These are phyloP conservation scores for Enteromius argenteus DNA, from an alignment of 2,797 vertebrate genomes.

Conservation along the genomic window DNA sequence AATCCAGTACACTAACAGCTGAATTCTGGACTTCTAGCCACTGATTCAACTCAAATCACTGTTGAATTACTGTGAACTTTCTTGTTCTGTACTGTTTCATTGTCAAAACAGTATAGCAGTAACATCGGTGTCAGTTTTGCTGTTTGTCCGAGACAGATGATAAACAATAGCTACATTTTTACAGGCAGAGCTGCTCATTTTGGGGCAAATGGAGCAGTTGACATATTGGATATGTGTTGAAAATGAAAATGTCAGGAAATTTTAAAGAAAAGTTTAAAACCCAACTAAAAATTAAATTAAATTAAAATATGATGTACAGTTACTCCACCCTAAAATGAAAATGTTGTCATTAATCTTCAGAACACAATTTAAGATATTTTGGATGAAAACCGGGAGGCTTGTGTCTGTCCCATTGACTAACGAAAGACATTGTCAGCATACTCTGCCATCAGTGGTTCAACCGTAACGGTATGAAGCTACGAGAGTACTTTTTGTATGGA, in stretches of 20 bases:
- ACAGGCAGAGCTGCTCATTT: not conserved
- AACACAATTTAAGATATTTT: no score
- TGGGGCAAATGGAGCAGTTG: not conserved
- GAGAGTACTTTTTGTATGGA: no score
- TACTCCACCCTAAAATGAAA: no score
- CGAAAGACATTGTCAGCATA: no score
- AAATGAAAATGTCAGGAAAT: not conserved
- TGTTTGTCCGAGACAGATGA: constrained; percentile 48
- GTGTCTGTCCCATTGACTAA: no score
- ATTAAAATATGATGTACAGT: no score
- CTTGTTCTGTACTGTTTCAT: constrained; percentile 33
- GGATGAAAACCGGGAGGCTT: no score
- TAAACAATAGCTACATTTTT: not conserved
- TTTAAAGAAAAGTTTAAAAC: not conserved
- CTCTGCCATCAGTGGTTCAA: no score
- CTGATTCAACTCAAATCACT: constrained; percentile 44
- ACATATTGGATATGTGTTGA: not conserved
- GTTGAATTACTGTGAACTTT: constrained; percentile 44
- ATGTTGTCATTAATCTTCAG: no score
- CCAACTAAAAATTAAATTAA: not conserved
- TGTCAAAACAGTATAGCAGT: constrained; percentile 1
- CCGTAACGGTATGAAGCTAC: no score
- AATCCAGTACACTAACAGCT: constrained; percentile 35
- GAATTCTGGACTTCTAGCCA: constrained; percentile 17
- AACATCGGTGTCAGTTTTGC: constrained; percentile 13